Conservation (phyloP, 2,113 vertebrate species). For the Chrysemys picta region DNA sequence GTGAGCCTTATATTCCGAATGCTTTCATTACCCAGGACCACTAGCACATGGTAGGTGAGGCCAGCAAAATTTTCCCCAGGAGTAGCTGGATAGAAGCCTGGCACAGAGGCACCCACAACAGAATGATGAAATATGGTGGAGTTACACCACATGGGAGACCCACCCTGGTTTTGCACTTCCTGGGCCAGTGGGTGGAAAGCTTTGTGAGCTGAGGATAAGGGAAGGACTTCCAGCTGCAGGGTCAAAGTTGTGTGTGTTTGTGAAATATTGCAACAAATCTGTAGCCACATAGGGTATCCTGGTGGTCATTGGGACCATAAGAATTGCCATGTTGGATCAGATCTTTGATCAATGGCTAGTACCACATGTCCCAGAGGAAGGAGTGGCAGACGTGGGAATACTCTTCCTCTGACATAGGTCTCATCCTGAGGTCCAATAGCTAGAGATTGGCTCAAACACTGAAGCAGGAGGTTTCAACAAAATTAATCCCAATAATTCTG, state of each 20-base stretch:
- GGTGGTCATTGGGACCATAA: too few species aligned
- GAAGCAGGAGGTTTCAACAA: background rate
- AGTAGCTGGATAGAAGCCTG: background rate
- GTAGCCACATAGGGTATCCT: too few species aligned
- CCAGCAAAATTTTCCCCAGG: background rate
- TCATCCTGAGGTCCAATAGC: background rate
- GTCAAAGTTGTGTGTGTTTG: too few species aligned
- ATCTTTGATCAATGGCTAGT: background rate
- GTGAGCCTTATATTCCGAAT: background rate
- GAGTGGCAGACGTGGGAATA: too few species aligned
- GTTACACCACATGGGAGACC: background rate
- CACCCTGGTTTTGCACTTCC: background rate
- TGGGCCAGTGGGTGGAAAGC: background rate
- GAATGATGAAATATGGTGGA: background rate
- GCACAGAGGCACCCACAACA: background rate
- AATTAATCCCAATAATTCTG: background rate
- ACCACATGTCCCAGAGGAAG: too few species aligned
- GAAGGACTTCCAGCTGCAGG: too few species aligned
- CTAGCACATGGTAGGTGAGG: background rate
- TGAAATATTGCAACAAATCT: too few species aligned
- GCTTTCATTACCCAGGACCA: background rate
- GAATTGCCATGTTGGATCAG: background rate
- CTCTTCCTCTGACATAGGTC: background rate
- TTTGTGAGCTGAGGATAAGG: background rate
- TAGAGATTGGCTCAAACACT: background rate